Base-by-base conservation (phyloP, 2,888 invertebrate species). In the Vanessa cardui region DNA sequence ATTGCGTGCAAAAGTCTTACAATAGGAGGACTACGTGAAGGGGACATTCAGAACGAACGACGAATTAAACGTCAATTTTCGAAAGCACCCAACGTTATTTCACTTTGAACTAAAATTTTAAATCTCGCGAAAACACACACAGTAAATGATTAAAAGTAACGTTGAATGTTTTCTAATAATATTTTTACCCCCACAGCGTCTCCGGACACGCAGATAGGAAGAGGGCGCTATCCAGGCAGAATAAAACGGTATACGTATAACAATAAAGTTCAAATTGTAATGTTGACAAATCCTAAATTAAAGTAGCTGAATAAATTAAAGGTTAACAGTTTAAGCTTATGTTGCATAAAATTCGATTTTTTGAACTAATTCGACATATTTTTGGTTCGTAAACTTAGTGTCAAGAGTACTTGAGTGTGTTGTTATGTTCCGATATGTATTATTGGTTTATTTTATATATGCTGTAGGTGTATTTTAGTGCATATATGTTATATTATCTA, bases 141-240 rank as follows among this genome's bases (percentile, higher is more conserved):
- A 12, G 12, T 31, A 6, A 31, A 49, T 63, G 18, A 47, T 9
- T 18, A 26, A 39, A 9, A 39, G 33, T 39, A 68, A 59, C 20
- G 52, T 58, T 58, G 64, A 54, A 62, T 65, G 45, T 61, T 63
- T 69, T 58, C 45, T 33, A 15, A 12, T 15, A 59, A 58, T 54
- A 7, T 75, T 76, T 77, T 83, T 85, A 88, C 87, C 88, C 87
- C 86, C 85, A 86, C 69, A 83, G 77, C 70, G 84, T 78, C 66
- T 87, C 87, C 80, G 87, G 86, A 79, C 87, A 88, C 83, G 86
- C 83, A 66, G 88, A 80, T 66, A 86, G 80, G 80, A 87, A 88
- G 76, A 87, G 86, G 67, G 83, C 85, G 79, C 87, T 88, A 80
- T 78, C 75, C 81, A 76, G 77, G 72, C 74, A 84, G 79, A 83